Evolutionary conservation across 2,113 vertebrate genomes (phyloP).

Genomic region (Anhinga rufa): DNA sequence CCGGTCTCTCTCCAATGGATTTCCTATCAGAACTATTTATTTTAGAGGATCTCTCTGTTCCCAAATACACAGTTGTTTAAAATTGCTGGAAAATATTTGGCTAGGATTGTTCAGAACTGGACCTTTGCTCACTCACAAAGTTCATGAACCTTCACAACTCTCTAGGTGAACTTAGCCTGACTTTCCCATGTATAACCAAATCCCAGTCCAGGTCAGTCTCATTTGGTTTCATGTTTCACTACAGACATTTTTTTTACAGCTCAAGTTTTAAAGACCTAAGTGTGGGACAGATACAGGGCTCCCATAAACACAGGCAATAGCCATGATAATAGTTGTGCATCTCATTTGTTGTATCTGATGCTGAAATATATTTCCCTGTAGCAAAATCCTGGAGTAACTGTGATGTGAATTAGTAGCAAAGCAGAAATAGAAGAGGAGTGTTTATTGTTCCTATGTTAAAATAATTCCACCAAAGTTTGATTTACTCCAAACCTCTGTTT

Average conservation of each 20-base stretch:
- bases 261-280: background rate
- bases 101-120: background rate
- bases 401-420: background rate
- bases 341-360: background rate
- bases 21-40: background rate
- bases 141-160: constrained; percentile 48
- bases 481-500: background rate
- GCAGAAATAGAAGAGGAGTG: background rate
- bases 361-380: background rate
- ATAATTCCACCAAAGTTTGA: background rate
- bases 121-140: background rate
- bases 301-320: background rate
- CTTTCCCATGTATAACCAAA: constrained; percentile 12
- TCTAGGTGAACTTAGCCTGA: constrained; percentile 6
- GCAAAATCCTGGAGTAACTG: background rate
- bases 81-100: background rate
- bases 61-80: background rate
- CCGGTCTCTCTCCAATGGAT: background rate
- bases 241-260: background rate
- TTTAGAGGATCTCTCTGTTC: background rate
- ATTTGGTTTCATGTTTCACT: constrained; percentile 18
- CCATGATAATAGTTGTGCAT: background rate
- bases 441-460: background rate
- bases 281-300: background rate
- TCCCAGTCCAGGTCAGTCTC: background rate